These are phyloP conservation scores for Lysandra coridon DNA, from an alignment of 2,888 invertebrate genomes.

Conservation along the genomic window DNA sequence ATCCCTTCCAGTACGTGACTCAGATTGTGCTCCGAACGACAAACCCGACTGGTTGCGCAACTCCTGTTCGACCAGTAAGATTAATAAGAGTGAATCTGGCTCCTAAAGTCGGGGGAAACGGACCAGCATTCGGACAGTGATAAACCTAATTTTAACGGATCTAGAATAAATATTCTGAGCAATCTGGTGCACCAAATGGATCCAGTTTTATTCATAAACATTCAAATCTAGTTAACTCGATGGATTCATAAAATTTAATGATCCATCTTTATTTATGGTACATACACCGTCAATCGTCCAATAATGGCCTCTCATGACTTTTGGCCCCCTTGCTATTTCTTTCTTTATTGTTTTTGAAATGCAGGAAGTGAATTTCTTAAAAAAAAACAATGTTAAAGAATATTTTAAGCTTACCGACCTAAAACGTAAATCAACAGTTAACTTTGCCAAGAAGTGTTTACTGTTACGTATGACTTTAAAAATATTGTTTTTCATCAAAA, in stretches of 20 bases:
- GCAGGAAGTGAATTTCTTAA: slow-evolving; percentile 21
- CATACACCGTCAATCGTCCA: neutral
- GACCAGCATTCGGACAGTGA: neutral
- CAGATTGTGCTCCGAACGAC: slow-evolving; percentile 72
- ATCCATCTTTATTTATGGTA: slow-evolving; percentile 16
- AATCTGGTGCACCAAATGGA: neutral
- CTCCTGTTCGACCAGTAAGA: slow-evolving; percentile 50
- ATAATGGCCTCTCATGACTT: neutral
- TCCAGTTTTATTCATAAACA: neutral
- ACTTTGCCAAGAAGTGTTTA: slow-evolving; percentile 24
- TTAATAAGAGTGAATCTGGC: slow-evolving; percentile 68
- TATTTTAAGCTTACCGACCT: slow-evolving; percentile 15
- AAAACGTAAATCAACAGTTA: slow-evolving; percentile 4
- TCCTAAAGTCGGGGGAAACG: slow-evolving; percentile 29
- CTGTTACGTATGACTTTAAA: slow-evolving; percentile 8
- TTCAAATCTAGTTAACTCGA: neutral
- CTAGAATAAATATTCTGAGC: neutral
- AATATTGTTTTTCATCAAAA: neutral
- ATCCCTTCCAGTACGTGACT: slow-evolving; percentile 76
- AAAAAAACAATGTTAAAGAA: slow-evolving; percentile 1
- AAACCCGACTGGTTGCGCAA: slow-evolving; percentile 64
- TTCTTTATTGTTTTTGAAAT: slow-evolving; percentile 3
- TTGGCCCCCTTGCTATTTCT: neutral
- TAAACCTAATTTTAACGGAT: neutral
- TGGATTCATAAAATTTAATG: slow-evolving; percentile 11